Percentiles rank a stretch among this genome's conserved stretches.
Evolutionary conservation across 2,888 invertebrate species (phyloP).

Genomic region (Hydriomena furcata): DNA sequence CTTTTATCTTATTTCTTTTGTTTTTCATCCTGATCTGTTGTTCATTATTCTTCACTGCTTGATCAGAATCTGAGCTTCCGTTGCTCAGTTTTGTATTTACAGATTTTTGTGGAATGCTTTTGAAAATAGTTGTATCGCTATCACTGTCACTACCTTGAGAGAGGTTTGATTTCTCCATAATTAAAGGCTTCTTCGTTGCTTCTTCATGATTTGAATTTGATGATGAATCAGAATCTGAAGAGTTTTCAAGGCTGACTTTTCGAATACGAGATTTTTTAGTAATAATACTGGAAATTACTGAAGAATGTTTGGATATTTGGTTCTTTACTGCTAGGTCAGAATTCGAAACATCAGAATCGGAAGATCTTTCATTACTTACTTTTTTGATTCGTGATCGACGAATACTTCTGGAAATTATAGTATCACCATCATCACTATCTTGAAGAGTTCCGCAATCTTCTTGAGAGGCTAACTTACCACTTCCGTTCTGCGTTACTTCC

Average conservation of each 20-base stretch:
- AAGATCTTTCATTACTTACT: constrained; percentile 19
- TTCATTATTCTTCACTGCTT: constrained; percentile 42
- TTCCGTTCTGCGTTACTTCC: constrained; percentile 4
- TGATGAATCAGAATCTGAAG: constrained; percentile 33
- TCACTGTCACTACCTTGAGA: constrained; percentile 21
- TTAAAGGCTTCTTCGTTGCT: neutral
- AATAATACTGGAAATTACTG: constrained; percentile 22
- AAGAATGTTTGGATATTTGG: neutral
- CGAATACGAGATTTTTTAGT: constrained; percentile 37
- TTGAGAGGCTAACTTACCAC: neutral
- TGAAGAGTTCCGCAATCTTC: neutral
- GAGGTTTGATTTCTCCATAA: neutral
- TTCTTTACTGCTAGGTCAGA: neutral
- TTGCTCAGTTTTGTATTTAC: constrained; percentile 28
- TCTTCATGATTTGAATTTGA: neutral
- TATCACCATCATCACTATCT: constrained; percentile 34
- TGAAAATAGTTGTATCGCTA: constrained; percentile 25
- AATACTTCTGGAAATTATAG: constrained; percentile 24
- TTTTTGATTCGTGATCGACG: constrained; percentile 36
- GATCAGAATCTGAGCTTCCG: constrained; percentile 34
- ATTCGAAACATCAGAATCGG: constrained; percentile 10
- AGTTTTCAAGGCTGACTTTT: constrained; percentile 17
- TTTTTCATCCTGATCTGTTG: constrained; percentile 58
- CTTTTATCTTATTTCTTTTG: constrained; percentile 58
- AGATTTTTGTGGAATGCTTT: constrained; percentile 34